Conservation (phyloP, 1,140 invertebrate species). For the Marisa cornuarietis region DNA sequence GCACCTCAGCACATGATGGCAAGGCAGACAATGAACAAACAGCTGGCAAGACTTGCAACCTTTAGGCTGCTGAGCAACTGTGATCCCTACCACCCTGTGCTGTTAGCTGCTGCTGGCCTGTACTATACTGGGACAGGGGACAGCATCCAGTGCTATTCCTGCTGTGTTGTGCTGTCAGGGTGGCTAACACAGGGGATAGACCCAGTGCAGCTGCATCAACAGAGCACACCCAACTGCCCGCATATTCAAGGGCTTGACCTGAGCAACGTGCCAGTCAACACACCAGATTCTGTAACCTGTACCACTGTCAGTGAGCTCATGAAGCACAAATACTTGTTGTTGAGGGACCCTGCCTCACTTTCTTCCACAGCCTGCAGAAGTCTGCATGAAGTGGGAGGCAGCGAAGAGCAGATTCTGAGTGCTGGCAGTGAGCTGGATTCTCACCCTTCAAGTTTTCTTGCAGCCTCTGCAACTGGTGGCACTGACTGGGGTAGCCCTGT, state of each 20-base stretch:
- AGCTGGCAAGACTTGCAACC: neutral
- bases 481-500: neutral
- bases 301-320: neutral
- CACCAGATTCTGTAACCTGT: neutral
- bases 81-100: constrained; percentile 66
- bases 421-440: constrained; percentile 2
- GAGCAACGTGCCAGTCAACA: neutral
- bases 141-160: constrained; percentile 84
- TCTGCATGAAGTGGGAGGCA: neutral
- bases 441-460: constrained; percentile 1
- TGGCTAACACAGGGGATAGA: constrained; percentile 79
- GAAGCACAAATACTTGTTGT: neutral
- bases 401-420: neutral
- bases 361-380: neutral
- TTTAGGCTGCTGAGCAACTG: neutral
- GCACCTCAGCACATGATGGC: too few relatives aligned
- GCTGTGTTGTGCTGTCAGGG: constrained; percentile 75
- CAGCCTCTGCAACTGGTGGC: neutral
- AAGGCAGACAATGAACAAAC: too few relatives aligned
- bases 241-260: constrained; percentile 70
- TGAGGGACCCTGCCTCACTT: neutral
- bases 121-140: constrained; percentile 71
- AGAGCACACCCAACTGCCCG: constrained; percentile 75
- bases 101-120: constrained; percentile 83
- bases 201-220: constrained; percentile 77